Evolutionary conservation across 2,797 vertebrate genomes (phyloP).

Genomic region (Thunnus albacares): DNA sequence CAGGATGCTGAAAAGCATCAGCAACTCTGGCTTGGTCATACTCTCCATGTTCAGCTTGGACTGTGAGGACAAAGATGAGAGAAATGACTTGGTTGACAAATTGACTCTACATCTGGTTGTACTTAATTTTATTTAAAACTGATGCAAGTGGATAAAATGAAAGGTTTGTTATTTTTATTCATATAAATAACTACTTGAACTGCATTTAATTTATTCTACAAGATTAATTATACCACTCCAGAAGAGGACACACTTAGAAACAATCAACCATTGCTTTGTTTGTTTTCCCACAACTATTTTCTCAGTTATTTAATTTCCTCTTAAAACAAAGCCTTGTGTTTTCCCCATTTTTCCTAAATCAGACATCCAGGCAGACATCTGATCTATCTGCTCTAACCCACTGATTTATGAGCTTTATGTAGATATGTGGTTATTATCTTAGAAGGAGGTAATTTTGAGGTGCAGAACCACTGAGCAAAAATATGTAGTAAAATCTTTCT

Average conservation of each 20-base stretch:
- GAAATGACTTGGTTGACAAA: not conserved
- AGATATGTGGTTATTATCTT: constrained; percentile 43
- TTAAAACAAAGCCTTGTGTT: constrained; percentile 36
- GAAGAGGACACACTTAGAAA: constrained; percentile 11
- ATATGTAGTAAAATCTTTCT: not conserved
- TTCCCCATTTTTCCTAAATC: constrained; percentile 33
- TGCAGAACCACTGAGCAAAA: not conserved
- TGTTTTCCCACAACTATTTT: constrained; percentile 23
- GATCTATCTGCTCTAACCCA: constrained; percentile 36
- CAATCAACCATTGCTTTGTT: constrained; percentile 1
- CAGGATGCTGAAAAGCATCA: constrained; percentile 87
- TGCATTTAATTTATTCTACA: not conserved
- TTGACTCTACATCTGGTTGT: not conserved
- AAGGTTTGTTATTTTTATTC: not conserved
- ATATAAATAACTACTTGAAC: not conserved
- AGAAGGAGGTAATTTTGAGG: constrained; percentile 19
- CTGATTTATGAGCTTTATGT: constrained; percentile 52
- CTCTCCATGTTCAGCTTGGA: constrained; percentile 86
- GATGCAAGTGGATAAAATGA: not conserved
- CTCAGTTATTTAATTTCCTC: constrained; percentile 22
- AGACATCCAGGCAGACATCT: constrained; percentile 42
- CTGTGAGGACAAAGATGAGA: constrained; percentile 68
- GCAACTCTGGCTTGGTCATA: constrained; percentile 84
- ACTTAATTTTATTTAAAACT: not conserved
- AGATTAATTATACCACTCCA: not conserved